phyloP scores from a whole-genome alignment of 2,888 invertebrate genomes.

The Sinhomidia bicolor region DNA sequence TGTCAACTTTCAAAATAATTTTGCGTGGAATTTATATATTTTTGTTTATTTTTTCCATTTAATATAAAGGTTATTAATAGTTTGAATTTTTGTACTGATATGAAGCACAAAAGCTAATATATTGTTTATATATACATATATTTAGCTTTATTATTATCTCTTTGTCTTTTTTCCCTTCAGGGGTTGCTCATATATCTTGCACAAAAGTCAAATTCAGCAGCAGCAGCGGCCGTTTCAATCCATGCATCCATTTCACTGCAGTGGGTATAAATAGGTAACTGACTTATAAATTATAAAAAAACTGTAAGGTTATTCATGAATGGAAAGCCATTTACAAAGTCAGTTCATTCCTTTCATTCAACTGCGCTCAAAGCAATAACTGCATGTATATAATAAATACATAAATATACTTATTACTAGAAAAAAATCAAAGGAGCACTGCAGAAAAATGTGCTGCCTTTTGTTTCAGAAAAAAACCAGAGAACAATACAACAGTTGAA shows the following conservation, averaged over 20 bases:
- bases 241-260: background rate
- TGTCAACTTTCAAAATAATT: too few species aligned
- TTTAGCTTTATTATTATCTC: too few species aligned
- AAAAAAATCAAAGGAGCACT: slow-evolving; percentile 1
- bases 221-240: background rate
- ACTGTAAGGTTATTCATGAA: too few species aligned
- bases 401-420: background rate
- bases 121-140: too few species aligned
- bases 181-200: slow-evolving; percentile 56
- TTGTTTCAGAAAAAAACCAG: background rate
- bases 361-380: background rate
- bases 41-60: too few species aligned
- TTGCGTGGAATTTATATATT: too few species aligned
- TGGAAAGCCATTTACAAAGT: background rate
- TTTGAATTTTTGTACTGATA: too few species aligned
- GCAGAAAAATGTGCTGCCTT: background rate
- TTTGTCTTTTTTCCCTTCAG: slow-evolving; percentile 4
- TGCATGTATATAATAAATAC: background rate
- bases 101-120: background rate
- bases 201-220: slow-evolving; percentile 40
- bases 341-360: background rate
- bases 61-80: too few species aligned
- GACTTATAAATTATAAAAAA: background rate
- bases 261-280: background rate
- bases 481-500: too few species aligned